Base-by-base conservation (phyloP, 2,888 invertebrate species). In the Mamestra brassicae region DNA sequence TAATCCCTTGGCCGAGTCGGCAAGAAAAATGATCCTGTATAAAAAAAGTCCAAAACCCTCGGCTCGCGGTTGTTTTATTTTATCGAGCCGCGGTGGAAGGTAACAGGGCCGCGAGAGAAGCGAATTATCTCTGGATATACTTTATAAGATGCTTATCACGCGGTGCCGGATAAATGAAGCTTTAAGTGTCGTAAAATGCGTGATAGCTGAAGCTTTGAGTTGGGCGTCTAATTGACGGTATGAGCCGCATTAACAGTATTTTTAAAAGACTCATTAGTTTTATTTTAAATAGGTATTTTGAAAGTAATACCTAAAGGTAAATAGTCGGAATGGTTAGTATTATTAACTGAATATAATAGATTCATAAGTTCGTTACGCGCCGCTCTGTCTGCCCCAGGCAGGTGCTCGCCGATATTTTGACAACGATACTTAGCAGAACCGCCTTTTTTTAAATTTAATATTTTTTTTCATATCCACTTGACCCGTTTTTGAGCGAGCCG, bases 11-110 rank as follows among this genome's bases (percentile, higher is more conserved):
- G 91, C 90, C 90, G 88, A 91, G 91, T 93, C 92, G 90, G 93
- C 92, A 96, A 96, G 96, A 96, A 96, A 96, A 96, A 96, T 96
- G 94, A 96, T 96, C 96, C 96, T 96, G 96, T 95, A 94, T 93
- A 95, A 95, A 96, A 95, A 95, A 94, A 91, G 91, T 90, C 91
- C 93, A 94, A 95, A 94, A 94, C 91, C 87, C 80, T 85, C 89
- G 89, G 91, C 92, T 93, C 91, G 93, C 92, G 92, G 94, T 96
- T 93, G 96, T 96, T 96, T 96, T 96, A 95, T 96, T 96, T 94
- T 93, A 91, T 94, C 86, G 87, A 92, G 92, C 91, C 91, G 90
- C 92, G 91, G 88, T 89, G 90, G 91, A 90, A 94, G 92, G 91
- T 95, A 96, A 94, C 93, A 96, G 96, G 96, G 96, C 96, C 91